Evolutionary conservation across 1,140 invertebrate genomes (phyloP).

Genomic region (Drosophila nebulosa): DNA sequence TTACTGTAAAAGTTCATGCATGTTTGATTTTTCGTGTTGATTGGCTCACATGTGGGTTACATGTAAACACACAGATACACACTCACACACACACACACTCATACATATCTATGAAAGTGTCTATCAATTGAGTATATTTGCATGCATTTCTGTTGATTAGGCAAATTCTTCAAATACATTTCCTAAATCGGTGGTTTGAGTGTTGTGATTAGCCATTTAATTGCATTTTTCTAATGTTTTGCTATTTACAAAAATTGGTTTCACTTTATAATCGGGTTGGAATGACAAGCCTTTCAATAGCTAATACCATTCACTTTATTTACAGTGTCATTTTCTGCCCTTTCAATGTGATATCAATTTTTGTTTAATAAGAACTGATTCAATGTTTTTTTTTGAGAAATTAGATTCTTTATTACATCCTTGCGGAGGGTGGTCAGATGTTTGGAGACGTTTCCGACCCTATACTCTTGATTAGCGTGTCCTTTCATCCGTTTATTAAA

Average conservation of each 20-base stretch:
- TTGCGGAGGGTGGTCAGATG: too few relatives aligned
- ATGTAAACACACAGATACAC: background rate
- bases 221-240: background rate
- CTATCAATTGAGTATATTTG: constrained; percentile 29
- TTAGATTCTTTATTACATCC: too few relatives aligned
- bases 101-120: background rate
- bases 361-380: too few relatives aligned
- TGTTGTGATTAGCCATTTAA: constrained; percentile 14
- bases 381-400: too few relatives aligned
- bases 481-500: too few relatives aligned
- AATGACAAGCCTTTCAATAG: background rate
- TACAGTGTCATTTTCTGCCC: too few relatives aligned
- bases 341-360: too few relatives aligned
- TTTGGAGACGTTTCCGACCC: too few relatives aligned
- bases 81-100: background rate
- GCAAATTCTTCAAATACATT: constrained; percentile 13
- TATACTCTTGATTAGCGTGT: too few relatives aligned
- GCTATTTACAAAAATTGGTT: constrained; percentile 3
- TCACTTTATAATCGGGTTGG: background rate
- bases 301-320: too few relatives aligned
- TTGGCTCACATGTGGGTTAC: constrained; percentile 44
- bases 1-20: constrained; percentile 47
- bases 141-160: constrained; percentile 35
- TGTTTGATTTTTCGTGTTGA: constrained; percentile 53
- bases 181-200: background rate